Conservation (phyloP, 2,113 vertebrate genomes). For the Lethenteron reissneri region DNA sequence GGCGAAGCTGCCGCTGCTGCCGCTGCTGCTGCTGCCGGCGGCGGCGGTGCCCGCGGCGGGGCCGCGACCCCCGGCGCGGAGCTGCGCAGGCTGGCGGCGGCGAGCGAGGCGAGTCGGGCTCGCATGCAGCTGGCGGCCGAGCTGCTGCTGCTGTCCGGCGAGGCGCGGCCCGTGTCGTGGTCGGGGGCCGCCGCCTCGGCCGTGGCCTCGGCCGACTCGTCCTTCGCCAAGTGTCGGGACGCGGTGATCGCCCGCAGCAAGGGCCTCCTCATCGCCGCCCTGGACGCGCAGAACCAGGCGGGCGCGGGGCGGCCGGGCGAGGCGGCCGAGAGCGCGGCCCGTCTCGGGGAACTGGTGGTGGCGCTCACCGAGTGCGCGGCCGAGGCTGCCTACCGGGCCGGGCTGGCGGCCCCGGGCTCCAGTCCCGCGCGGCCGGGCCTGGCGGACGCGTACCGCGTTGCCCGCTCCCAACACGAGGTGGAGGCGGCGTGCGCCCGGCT, state of each 20-base stretch:
- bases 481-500: constrained; percentile 63
- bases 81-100: constrained; percentile 53
- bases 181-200: constrained; percentile 10
- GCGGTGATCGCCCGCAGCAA: constrained; percentile 89
- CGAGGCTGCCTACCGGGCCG: constrained; percentile 75
- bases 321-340: constrained; percentile 60
- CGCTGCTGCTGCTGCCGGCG: constrained; percentile 13
- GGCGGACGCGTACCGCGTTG: constrained; percentile 94
- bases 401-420: constrained; percentile 52
- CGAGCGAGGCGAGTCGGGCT: constrained; percentile 74
- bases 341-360: constrained; percentile 79
- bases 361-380: constrained; percentile 77
- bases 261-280: constrained; percentile 85
- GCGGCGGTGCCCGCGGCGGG: constrained; percentile 25
- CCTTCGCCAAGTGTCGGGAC: constrained; percentile 89
- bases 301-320: constrained; percentile 87
- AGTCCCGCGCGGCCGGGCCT: constrained; percentile 55
- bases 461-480: constrained; percentile 78
- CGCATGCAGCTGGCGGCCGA: constrained; percentile 98
- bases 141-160: constrained; percentile 77
- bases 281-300: constrained; percentile 92
- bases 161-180: constrained; percentile 56
- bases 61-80: constrained; percentile 31
- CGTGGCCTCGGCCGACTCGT: constrained; percentile 35
- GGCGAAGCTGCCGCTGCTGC: too few relatives aligned